Evolutionary conservation across 2,888 invertebrate species (phyloP).

Genomic region (Perdita meconis): DNA sequence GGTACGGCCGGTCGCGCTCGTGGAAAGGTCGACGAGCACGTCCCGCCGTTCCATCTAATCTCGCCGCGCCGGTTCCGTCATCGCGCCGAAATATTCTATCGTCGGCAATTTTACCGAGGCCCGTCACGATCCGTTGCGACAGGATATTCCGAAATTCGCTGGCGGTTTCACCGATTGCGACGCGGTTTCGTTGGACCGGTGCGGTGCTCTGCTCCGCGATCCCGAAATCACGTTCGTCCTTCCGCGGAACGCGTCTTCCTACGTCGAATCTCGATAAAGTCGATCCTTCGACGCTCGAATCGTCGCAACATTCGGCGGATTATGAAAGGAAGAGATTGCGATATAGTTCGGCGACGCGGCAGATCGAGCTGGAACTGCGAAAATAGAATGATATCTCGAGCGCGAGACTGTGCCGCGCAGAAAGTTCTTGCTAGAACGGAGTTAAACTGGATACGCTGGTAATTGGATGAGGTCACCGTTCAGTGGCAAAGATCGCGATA

Average conservation of each 20-base stretch:
- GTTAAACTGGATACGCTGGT: slow-evolving; percentile 5
- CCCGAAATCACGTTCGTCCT: slow-evolving; percentile 7
- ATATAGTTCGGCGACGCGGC: slow-evolving; percentile 45
- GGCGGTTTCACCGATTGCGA: slow-evolving; percentile 26
- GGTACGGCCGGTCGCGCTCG: background rate
- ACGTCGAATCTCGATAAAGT: background rate
- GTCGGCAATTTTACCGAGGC: slow-evolving; percentile 13
- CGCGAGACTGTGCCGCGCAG: background rate
- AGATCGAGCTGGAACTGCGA: background rate
- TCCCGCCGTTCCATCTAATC: slow-evolving; percentile 5
- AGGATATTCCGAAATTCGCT: slow-evolving; percentile 53
- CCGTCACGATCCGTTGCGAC: slow-evolving; percentile 30
- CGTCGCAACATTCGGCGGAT: slow-evolving; percentile 40
- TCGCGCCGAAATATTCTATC: background rate
- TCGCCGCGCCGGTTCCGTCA: slow-evolving; percentile 7
- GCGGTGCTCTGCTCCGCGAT: too few relatives aligned
- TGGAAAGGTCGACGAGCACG: slow-evolving; percentile 9
- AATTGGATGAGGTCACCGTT: too few relatives aligned
- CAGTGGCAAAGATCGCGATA: too few relatives aligned
- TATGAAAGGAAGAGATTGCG: slow-evolving; percentile 45
- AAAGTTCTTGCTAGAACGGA: background rate
- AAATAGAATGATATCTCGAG: slow-evolving; percentile 20
- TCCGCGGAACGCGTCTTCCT: background rate
- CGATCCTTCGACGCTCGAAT: background rate
- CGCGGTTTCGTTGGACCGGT: too few relatives aligned